Base-by-base conservation (phyloP, 2,797 vertebrate genomes). In the Acanthurus lineatus region DNA sequence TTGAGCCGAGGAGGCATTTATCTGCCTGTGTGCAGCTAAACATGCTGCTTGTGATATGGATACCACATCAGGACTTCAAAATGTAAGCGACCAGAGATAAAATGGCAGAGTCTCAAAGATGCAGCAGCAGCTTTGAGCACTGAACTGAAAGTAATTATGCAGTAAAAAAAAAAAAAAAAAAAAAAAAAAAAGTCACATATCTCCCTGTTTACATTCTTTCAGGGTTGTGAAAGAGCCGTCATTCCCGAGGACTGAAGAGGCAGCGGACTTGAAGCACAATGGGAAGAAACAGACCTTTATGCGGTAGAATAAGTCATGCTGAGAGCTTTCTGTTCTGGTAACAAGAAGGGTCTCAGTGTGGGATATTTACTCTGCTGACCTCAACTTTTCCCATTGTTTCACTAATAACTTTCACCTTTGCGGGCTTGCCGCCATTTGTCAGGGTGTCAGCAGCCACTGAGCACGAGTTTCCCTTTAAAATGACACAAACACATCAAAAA, bases 131-230 rank as follows among this genome's bases (percentile, higher is more conserved):
- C 77, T 79, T 73, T 75, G 66, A 73, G 64, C 49, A 0, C 58
- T 49, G 49, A 83, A 86, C 78, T 64, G 82, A 73, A 77, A 83
- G 83, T 86, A 92, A 91, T 89, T 86, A 83, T 75, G 66, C 67
- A 35, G 47, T 70, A 25, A 25, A 25, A 25, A 25, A 25, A 32
- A 32, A 32, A 32, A 32, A 32, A 4, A 32, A 32, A 32, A 4
- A 32, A 32, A 32, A 4, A 32, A 32, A 5, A 88, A 88, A 86
- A 86, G 81, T 86, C 82, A 86, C 84, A 66, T 68, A 81, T 77
- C 86, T 83, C 56, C n/a, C 75, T 84, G 82, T 88, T 91, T 84
- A 75, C 76, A 72, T 78, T 71, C 70, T 84, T 69, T 74, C 61
- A 25, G 81, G 67, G 79, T 47, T 57, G 70, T 59, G 76, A 86